A percentile compares a stretch with the other conserved stretches of the same genome.
Conservation (phyloP, 2,888 invertebrate species). For the Hartigia nigra region DNA sequence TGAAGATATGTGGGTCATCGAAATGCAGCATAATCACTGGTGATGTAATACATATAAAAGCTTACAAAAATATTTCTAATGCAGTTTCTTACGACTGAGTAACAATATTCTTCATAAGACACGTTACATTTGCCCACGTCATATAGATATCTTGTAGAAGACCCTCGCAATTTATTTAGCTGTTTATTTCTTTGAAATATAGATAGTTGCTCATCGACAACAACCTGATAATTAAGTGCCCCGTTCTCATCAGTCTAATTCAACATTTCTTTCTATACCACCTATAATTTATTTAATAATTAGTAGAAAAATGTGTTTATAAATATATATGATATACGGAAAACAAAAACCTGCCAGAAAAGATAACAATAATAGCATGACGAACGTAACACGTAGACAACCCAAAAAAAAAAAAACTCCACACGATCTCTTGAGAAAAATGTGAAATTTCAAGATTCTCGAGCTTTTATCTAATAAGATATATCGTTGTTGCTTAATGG, state of each 20-base stretch:
- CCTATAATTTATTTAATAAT: slow-evolving; percentile 10
- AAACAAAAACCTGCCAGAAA: not conserved
- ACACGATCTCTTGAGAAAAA: not conserved
- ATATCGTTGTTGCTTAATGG: not conserved
- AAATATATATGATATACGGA: slow-evolving; percentile 1
- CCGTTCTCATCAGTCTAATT: not conserved
- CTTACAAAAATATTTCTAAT: slow-evolving; percentile 51
- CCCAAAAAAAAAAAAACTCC: not conserved
- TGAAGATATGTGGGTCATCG: not conserved
- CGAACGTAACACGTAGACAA: not conserved
- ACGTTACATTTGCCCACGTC: not conserved
- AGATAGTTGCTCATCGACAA: not conserved
- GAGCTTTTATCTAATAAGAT: too few relatives aligned
- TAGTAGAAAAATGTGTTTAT: slow-evolving; percentile 13
- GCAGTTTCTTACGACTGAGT: not conserved
- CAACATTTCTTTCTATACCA: not conserved
- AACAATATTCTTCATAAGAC: not conserved
- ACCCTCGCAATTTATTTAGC: not conserved
- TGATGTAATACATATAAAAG: slow-evolving; percentile 39
- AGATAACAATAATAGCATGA: not conserved
- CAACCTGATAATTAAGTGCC: not conserved
- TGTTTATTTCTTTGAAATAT: not conserved
- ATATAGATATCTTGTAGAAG: not conserved
- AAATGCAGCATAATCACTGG: not conserved
- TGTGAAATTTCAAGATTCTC: too few relatives aligned